Percentiles rank a stretch among this genome's conserved stretches.
Evolutionary conservation across 2,113 vertebrate species (phyloP).

Genomic region (Carlito syrichta): DNA sequence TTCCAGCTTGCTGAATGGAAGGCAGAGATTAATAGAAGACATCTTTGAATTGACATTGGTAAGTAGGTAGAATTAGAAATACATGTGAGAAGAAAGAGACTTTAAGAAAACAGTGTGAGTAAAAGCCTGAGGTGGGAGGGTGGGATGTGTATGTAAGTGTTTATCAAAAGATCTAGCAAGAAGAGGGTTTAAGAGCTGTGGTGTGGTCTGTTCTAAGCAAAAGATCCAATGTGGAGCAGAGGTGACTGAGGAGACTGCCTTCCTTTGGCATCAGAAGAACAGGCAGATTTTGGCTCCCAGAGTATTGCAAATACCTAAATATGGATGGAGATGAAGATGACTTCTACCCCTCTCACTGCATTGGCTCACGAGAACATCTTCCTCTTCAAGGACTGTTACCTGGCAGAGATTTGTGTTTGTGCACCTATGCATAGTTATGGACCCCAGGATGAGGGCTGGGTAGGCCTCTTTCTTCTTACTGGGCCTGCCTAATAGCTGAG

Average conservation of each 20-base stretch:
- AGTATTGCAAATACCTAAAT: neutral
- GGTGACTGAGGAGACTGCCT: neutral
- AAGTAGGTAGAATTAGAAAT: neutral
- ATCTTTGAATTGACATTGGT: neutral
- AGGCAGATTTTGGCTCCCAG: neutral
- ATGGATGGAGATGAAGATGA: neutral
- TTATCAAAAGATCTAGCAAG: neutral
- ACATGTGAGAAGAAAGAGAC: neutral
- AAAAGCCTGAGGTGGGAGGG: neutral
- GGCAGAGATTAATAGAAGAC: neutral
- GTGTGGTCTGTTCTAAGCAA: neutral
- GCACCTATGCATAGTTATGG: neutral
- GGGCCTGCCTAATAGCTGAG: fast-evolving
- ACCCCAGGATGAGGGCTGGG: neutral
- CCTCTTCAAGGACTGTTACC: neutral
- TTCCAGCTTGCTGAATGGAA: neutral
- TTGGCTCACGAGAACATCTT: neutral
- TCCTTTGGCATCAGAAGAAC: neutral
- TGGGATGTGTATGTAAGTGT: neutral
- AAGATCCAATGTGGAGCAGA: neutral
- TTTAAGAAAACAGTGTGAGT: neutral
- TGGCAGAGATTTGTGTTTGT: neutral
- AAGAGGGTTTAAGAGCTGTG: neutral
- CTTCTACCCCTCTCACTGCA: too few species aligned
- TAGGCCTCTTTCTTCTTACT: neutral